Evolutionary conservation across 2,113 vertebrate species (phyloP).

Genomic region (Myrmecophaga tridactyla): DNA sequence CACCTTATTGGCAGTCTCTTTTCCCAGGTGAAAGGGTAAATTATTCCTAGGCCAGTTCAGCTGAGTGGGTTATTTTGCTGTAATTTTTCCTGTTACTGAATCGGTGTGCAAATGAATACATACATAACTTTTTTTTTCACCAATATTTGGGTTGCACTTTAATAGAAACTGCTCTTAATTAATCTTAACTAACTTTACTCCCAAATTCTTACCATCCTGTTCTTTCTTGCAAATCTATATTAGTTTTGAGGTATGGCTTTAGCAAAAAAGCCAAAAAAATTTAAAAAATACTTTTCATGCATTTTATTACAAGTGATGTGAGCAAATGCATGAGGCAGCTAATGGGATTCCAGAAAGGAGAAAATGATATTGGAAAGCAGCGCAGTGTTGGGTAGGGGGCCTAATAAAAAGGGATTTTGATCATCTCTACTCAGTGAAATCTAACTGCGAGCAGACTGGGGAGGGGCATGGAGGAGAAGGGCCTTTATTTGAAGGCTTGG

Average conservation of each 20-base stretch:
- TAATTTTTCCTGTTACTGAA: background rate
- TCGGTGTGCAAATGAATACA: background rate
- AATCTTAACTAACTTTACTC: background rate
- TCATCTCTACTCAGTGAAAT: background rate
- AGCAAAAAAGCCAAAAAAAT: background rate
- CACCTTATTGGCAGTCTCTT: background rate
- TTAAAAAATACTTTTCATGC: background rate
- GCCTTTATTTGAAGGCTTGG: background rate
- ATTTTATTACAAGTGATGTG: background rate
- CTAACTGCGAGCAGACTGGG: background rate
- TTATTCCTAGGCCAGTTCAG: background rate
- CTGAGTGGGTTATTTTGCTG: background rate
- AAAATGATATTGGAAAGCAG: background rate
- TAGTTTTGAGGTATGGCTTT: conserved; percentile 7
- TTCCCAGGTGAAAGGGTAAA: background rate
- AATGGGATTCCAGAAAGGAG: background rate
- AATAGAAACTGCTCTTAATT: conserved; percentile 13
- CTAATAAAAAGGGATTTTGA: background rate
- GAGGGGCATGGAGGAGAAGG: background rate
- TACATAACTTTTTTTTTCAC: background rate
- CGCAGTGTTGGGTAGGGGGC: background rate
- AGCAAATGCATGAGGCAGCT: background rate
- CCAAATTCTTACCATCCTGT: background rate
- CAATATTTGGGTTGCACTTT: background rate
- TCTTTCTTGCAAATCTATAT: background rate